phyloP scores from a whole-genome alignment of 2,797 vertebrate genomes.

The Hippocampus kuda region DNA sequence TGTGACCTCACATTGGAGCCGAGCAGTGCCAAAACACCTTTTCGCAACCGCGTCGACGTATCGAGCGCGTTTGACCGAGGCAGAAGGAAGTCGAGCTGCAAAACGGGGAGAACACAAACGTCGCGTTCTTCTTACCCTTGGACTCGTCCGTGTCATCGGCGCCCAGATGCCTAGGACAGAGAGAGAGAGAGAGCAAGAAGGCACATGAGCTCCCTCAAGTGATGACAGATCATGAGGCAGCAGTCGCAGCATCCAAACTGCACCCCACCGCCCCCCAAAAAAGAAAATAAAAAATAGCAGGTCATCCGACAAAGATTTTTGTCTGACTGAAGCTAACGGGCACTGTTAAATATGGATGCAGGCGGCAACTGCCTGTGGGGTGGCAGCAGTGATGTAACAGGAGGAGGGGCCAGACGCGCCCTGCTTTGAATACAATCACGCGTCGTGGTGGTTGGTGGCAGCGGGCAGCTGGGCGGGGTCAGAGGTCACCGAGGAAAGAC shows the following conservation, averaged over 20 bases:
- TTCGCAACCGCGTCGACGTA: neutral
- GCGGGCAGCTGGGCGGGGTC: conserved; percentile 52
- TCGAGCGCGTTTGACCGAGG: neutral
- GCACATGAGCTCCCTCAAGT: conserved; percentile 36
- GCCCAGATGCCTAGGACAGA: conserved; percentile 53
- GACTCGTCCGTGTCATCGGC: conserved; percentile 53
- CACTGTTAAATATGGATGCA: conserved; percentile 54
- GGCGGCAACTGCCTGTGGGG: conserved; percentile 53
- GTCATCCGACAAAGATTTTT: neutral
- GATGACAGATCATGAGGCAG: conserved; percentile 22
- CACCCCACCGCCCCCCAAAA: no score
- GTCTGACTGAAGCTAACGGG: conserved; percentile 24
- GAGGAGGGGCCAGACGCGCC: conserved; percentile 29
- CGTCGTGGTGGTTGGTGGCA: conserved; percentile 9
- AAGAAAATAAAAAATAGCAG: neutral
- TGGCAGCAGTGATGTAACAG: conserved; percentile 51
- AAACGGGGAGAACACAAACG: conserved; percentile 29
- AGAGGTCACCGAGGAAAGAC: conserved; percentile 31
- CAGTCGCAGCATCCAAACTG: conserved; percentile 3
- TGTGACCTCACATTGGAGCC: neutral
- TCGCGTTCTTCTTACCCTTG: conserved; percentile 62
- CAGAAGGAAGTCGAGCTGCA: neutral
- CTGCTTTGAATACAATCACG: conserved; percentile 40
- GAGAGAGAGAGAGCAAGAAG: conserved; percentile 28
- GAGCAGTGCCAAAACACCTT: neutral